phyloP scores from a whole-genome alignment of 1,140 invertebrate genomes.

The Octopus bimaculoides region DNA sequence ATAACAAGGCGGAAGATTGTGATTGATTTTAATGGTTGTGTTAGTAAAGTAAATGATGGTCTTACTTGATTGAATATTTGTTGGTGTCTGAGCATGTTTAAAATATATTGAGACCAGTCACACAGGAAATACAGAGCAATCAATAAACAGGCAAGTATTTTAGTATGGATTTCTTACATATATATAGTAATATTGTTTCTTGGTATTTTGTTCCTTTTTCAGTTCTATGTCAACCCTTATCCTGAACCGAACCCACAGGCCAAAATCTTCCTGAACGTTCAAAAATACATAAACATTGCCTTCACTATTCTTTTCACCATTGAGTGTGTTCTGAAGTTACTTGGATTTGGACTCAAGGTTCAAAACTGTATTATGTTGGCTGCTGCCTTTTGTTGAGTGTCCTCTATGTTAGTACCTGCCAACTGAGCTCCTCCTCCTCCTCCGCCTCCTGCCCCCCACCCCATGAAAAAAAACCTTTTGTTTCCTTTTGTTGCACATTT shows the following conservation, averaged over 20 bases:
- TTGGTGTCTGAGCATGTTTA: slow-evolving; percentile 1
- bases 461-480: background rate
- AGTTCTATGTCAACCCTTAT: slow-evolving; percentile 10
- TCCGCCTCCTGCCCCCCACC: background rate
- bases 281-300: slow-evolving; percentile 80
- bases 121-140: slow-evolving; percentile 8
- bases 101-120: slow-evolving; percentile 15
- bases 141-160: slow-evolving; percentile 11
- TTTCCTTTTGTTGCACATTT: slow-evolving; percentile 22
- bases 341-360: slow-evolving; percentile 95
- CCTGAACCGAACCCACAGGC: slow-evolving; percentile 8
- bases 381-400: slow-evolving; percentile 13
- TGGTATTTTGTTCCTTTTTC: slow-evolving; percentile 14
- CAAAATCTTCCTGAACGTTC: slow-evolving; percentile 66
- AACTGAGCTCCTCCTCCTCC: background rate
- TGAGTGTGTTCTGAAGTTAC: slow-evolving; percentile 94
- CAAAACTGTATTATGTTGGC: slow-evolving; percentile 25
- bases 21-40: too few relatives aligned
- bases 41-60: background rate
- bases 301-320: slow-evolving; percentile 94
- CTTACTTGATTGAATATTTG: background rate
- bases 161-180: slow-evolving; percentile 5
- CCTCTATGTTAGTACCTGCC: slow-evolving; percentile 14
- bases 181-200: slow-evolving; percentile 11
- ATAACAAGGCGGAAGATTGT: too few relatives aligned